Evolutionary conservation across 2,113 vertebrate species (phyloP).

Genomic region (Aegotheles bennettii): DNA sequence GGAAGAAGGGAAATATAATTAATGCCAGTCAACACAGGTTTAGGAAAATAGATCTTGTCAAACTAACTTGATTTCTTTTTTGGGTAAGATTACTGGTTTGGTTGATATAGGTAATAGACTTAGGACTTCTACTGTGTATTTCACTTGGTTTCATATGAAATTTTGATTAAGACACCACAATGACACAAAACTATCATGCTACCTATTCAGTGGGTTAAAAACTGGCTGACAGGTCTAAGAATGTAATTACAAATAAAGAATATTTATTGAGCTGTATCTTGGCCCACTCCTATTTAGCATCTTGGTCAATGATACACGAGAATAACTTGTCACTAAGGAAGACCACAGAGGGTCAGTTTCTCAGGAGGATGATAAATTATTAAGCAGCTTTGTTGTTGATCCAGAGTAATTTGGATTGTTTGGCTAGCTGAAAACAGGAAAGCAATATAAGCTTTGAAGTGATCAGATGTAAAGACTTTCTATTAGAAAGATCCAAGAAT

Average conservation of each 20-base stretch:
- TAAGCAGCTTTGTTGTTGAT: background rate
- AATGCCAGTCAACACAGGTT: constrained; percentile 57
- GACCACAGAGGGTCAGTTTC: background rate
- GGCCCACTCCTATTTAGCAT: background rate
- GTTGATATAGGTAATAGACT: constrained; percentile 18
- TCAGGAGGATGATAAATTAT: background rate
- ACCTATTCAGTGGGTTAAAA: background rate
- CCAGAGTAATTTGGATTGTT: background rate
- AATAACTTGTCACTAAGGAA: background rate
- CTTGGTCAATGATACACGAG: background rate
- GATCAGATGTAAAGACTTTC: background rate
- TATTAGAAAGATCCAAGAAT: background rate
- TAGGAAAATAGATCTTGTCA: constrained; percentile 55
- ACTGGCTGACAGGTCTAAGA: background rate
- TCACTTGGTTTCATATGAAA: background rate
- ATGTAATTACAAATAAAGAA: background rate
- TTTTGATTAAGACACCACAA: background rate
- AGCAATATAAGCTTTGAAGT: background rate
- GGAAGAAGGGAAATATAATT: constrained; percentile 51
- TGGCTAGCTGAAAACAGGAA: background rate
- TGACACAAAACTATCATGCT: background rate
- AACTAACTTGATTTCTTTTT: constrained; percentile 47
- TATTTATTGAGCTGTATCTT: background rate
- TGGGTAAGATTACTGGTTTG: constrained; percentile 50
- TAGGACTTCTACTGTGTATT: background rate